Conservation (phyloP, 2,797 vertebrate genomes). For the Lagorchestes hirsutus region DNA sequence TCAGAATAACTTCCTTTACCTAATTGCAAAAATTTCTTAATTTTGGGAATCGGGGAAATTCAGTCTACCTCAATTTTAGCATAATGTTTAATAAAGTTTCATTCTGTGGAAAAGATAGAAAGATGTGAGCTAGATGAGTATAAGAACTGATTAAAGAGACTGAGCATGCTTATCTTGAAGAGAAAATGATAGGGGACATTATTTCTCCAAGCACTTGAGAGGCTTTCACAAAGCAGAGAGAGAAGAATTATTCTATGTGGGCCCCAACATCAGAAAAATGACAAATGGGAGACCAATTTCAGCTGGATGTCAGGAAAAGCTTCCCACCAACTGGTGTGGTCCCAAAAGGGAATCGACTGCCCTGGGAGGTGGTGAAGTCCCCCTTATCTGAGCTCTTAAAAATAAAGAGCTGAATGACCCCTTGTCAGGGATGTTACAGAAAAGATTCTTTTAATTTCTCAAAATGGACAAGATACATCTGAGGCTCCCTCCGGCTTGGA, state of each 20-base stretch:
- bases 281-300: not conserved
- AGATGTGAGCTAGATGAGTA: not conserved
- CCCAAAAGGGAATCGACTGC: not conserved
- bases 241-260: not conserved
- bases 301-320: not conserved
- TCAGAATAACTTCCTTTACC: not conserved
- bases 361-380: not conserved
- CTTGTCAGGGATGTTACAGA: not conserved
- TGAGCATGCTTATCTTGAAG: not conserved
- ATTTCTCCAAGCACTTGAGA: not conserved
- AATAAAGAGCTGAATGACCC: not conserved
- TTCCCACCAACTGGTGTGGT: not conserved
- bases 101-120: not conserved
- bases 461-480: not conserved
- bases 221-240: not conserved
- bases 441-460: not conserved
- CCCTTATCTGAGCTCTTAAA: not conserved
- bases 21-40: not conserved
- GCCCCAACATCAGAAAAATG: not conserved
- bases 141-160: not conserved
- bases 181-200: not conserved
- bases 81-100: not conserved
- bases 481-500: not conserved
- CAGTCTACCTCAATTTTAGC: not conserved
- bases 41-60: not conserved